phyloP scores from a whole-genome alignment of 2,797 vertebrate genomes.

The Pagetopsis macropterus region DNA sequence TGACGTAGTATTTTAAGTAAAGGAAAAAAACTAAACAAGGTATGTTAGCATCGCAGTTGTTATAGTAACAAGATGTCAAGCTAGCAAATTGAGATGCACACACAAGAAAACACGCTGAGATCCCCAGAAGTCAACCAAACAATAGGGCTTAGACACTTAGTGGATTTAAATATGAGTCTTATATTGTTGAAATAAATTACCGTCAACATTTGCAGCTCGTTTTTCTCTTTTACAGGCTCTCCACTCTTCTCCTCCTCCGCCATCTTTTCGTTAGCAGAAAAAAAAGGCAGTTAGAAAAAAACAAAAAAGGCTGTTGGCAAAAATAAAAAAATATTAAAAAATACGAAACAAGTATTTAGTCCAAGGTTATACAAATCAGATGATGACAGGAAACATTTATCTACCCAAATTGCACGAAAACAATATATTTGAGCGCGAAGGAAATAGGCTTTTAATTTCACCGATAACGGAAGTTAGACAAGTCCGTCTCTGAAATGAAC shows the following conservation, averaged over 20 bases:
- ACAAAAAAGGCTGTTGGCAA: background rate
- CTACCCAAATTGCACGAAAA: background rate
- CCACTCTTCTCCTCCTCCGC: constrained; percentile 79
- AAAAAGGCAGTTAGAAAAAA: background rate
- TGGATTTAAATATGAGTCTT: rapidly evolving
- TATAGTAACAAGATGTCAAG: constrained; percentile 54
- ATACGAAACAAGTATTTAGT: background rate
- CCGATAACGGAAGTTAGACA: constrained; percentile 51
- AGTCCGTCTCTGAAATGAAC: constrained; percentile 57
- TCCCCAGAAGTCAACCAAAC: background rate
- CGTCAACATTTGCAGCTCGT: constrained; percentile 78
- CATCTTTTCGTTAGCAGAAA: constrained; percentile 74
- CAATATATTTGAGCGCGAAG: background rate
- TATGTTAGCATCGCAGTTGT: constrained; percentile 38
- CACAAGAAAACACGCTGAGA: background rate
- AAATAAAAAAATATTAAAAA: background rate
- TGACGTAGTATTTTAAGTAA: background rate
- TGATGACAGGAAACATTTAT: rapidly evolving
- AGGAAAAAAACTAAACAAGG: background rate
- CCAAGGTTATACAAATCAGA: rapidly evolving
- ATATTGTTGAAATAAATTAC: constrained; percentile 31
- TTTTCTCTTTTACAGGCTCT: constrained; percentile 69
- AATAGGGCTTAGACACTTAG: rapidly evolving
- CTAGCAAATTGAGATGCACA: background rate
- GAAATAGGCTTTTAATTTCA: constrained; percentile 48